phyloP scores from a whole-genome alignment of 2,113 vertebrate species.

The Gymnogyps californianus region DNA sequence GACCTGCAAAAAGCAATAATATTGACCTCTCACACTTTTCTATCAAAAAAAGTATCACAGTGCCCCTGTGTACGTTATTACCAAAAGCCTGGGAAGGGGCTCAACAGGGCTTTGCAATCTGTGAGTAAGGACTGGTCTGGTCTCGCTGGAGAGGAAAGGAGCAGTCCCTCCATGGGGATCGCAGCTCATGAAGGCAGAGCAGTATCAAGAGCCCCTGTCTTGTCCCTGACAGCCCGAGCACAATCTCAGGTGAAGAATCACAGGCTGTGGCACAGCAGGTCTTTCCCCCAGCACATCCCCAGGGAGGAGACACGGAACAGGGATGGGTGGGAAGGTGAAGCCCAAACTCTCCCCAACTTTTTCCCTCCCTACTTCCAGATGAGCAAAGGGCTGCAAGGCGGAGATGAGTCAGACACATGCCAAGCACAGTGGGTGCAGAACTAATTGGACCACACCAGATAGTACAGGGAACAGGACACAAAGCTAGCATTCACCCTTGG shows the following conservation, averaged over 20 bases:
- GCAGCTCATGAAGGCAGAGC: background rate
- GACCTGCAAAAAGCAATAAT: background rate
- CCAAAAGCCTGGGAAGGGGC: background rate
- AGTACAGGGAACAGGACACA: background rate
- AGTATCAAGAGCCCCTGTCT: background rate
- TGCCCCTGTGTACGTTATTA: too few relatives aligned
- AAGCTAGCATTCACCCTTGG: background rate
- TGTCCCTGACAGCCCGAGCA: background rate
- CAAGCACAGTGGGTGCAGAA: background rate
- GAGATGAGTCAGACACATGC: background rate
- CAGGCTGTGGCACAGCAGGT: background rate
- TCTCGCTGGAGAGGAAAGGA: background rate
- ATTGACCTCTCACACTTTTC: background rate
- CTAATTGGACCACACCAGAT: background rate
- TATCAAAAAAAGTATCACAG: background rate
- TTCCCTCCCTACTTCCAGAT: background rate
- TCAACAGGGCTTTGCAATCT: background rate
- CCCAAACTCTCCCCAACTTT: background rate
- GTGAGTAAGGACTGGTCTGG: background rate
- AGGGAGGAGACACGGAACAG: background rate
- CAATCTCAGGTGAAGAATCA: background rate
- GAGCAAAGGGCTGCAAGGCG: background rate
- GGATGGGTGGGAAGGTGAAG: background rate
- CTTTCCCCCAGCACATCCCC: background rate
- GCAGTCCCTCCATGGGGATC: background rate